phyloP scores from a whole-genome alignment of 2,113 vertebrate species.

The Bos javanicus region DNA sequence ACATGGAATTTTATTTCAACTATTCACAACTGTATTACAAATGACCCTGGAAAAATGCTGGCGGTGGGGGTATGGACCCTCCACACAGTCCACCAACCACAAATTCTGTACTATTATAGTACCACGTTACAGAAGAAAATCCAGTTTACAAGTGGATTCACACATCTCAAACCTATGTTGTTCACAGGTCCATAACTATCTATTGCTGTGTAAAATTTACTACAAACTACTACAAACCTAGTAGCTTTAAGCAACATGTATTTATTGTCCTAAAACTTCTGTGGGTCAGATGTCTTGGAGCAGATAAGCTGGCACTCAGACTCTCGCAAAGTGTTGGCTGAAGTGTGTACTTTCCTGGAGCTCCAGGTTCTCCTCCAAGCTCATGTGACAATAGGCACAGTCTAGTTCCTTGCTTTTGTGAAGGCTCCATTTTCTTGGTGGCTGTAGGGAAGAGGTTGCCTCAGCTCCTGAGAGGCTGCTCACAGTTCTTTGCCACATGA shows the following conservation, averaged over 20 bases:
- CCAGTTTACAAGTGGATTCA: not conserved
- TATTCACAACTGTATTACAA: not conserved
- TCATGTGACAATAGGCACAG: not conserved
- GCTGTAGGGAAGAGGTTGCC: not conserved
- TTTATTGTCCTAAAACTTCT: not conserved
- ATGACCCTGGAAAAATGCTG: not conserved
- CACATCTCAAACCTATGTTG: not conserved
- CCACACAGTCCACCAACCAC: not conserved
- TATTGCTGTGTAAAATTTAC: not conserved
- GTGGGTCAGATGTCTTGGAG: not conserved
- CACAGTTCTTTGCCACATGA: not conserved
- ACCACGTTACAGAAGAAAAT: not conserved
- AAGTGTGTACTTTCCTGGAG: not conserved
- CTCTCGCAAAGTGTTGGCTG: not conserved
- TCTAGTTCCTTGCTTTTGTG: not conserved
- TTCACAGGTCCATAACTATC: not conserved
- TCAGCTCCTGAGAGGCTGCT: not conserved
- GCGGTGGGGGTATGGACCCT: not conserved
- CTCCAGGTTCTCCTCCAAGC: not conserved
- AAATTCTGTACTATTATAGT: not conserved
- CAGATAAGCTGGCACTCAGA: not conserved
- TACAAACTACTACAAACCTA: not conserved
- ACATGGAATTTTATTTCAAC: not conserved
- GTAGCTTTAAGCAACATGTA: not conserved
- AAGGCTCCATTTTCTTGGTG: not conserved